Percentiles rank a stretch among this genome's conserved stretches.
These are phyloP conservation scores for Ochropleura leucogaster DNA, from an alignment of 2,888 invertebrate genomes.

Conservation along the genomic window DNA sequence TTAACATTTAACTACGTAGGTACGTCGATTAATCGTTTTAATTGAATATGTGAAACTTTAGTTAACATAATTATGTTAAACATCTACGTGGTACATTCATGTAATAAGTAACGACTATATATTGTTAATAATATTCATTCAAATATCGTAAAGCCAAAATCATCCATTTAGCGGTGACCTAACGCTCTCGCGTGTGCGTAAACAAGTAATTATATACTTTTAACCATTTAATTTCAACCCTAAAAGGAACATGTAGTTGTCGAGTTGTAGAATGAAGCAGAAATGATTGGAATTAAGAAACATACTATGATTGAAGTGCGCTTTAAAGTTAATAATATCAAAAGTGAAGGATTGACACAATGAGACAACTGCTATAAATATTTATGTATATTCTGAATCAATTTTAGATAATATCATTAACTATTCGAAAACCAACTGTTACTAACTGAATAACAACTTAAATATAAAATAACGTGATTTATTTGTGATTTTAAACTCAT, in stretches of 20 bases:
- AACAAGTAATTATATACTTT: slow-evolving; percentile 16
- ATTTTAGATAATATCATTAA: not conserved
- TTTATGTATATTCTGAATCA: not conserved
- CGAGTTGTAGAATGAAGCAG: slow-evolving; percentile 25
- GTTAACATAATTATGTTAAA: slow-evolving; percentile 56
- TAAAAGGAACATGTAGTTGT: slow-evolving; percentile 62
- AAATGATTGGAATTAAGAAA: slow-evolving; percentile 47
- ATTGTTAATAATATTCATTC: slow-evolving; percentile 38
- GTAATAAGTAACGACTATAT: slow-evolving; percentile 16
- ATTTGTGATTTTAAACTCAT: slow-evolving; percentile 7
- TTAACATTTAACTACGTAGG: slow-evolving; percentile 53
- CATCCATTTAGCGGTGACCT: slow-evolving; percentile 20
- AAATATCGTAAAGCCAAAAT: slow-evolving; percentile 30
- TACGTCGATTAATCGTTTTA: slow-evolving; percentile 43
- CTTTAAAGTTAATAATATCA: slow-evolving; percentile 6
- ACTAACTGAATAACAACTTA: slow-evolving; percentile 5
- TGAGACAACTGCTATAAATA: slow-evolving; percentile 36
- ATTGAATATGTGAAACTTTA: slow-evolving; percentile 44
- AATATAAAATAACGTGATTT: slow-evolving; percentile 15
- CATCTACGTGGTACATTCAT: slow-evolving; percentile 52
- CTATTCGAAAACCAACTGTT: slow-evolving; percentile 27
- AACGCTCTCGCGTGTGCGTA: not conserved
- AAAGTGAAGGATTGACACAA: slow-evolving; percentile 27
- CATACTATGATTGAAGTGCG: slow-evolving; percentile 16
- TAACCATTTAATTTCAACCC: slow-evolving; percentile 31